Percentiles rank a stretch among this genome's conserved stretches.
phyloP scores from a whole-genome alignment of 1,140 invertebrate species.

The Ganaspis sp. region DNA sequence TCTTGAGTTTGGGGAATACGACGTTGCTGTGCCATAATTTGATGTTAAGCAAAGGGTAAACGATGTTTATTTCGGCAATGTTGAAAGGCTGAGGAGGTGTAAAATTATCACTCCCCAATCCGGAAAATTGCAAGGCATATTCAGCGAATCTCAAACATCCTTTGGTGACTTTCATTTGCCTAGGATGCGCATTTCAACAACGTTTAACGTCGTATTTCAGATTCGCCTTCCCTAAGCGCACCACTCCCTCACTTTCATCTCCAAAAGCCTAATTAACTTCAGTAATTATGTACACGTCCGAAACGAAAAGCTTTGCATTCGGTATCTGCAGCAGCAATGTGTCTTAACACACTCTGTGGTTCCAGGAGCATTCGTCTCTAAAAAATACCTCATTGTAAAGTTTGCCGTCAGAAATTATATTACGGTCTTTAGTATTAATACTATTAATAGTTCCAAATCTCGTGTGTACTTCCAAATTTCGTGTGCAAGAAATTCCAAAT shows the following conservation, averaged over 20 bases:
- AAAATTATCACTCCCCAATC: conserved; percentile 8
- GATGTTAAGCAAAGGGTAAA: neutral
- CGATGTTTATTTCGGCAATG: conserved; percentile 16
- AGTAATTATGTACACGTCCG: conserved; percentile 59
- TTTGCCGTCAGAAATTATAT: neutral
- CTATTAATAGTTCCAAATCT: no score
- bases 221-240: conserved; percentile 41
- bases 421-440: no score
- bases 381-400: neutral
- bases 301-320: conserved; percentile 46
- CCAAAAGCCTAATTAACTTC: conserved; percentile 58
- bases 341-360: no score
- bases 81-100: neutral
- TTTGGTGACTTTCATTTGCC: conserved; percentile 20
- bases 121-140: neutral
- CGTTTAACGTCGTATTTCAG: conserved; percentile 34
- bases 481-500: no score
- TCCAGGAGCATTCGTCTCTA: neutral
- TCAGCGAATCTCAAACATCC: neutral
- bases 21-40: conserved; percentile 5
- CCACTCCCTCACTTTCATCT: conserved; percentile 53
- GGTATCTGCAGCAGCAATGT: conserved; percentile 17
- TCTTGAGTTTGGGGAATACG: conserved; percentile 9
- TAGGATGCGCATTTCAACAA: conserved; percentile 3
- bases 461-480: no score